Percentiles rank a stretch among this genome's conserved stretches.
Conservation (phyloP, 2,888 invertebrate genomes). For the Hirtodrosophila cameraria region DNA sequence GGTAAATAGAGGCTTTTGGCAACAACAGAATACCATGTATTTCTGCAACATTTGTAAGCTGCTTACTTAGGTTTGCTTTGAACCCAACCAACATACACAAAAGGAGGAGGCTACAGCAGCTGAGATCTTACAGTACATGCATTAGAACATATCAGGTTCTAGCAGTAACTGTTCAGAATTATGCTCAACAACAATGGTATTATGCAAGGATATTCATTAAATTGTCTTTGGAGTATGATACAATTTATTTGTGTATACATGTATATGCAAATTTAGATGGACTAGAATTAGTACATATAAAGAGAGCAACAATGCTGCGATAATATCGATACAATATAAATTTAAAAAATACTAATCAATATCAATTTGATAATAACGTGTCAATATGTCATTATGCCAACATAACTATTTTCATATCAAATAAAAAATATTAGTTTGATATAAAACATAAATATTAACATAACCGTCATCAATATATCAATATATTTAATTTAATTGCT, state of each 20-base stretch:
- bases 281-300: background rate
- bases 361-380: no score
- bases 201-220: constrained; percentile 33
- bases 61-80: constrained; percentile 31
- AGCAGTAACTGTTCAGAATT: constrained; percentile 16
- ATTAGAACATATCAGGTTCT: constrained; percentile 22
- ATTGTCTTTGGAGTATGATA: constrained; percentile 6
- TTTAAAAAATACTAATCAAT: no score
- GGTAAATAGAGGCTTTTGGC: background rate
- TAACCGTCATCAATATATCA: no score
- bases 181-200: constrained; percentile 27
- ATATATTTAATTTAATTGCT: no score
- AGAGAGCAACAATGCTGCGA: no score
- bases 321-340: no score
- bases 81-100: constrained; percentile 1
- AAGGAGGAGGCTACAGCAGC: constrained; percentile 16
- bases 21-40: constrained; percentile 8
- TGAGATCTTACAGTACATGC: constrained; percentile 6
- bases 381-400: no score
- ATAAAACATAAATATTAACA: no score
- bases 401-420: no score
- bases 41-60: constrained; percentile 49
- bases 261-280: constrained; percentile 6
- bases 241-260: background rate
- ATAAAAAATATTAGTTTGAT: no score